phyloP scores from a whole-genome alignment of 2,797 vertebrate genomes.

The Syngnathus acus region DNA sequence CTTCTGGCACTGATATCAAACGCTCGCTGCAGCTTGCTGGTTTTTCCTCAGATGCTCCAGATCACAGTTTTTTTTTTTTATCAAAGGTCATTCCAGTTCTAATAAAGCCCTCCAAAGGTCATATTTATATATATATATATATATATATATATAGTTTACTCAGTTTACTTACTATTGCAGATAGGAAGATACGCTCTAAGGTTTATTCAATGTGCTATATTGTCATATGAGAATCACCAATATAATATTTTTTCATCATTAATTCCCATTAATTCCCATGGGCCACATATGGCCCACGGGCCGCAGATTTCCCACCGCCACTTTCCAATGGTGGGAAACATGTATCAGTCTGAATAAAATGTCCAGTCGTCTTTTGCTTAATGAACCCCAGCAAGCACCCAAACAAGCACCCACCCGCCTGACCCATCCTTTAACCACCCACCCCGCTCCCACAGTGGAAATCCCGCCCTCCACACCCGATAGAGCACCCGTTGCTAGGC shows the following conservation, averaged over 20 bases:
- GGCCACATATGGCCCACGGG: constrained; percentile 12
- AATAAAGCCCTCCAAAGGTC: neutral
- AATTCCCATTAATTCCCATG: neutral
- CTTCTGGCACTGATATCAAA: constrained; percentile 55
- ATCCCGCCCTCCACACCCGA: constrained; percentile 72
- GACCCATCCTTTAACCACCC: constrained; percentile 32
- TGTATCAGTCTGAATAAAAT: constrained; percentile 53
- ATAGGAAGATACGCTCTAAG: neutral
- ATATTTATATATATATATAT: neutral
- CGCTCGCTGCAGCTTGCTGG: constrained; percentile 7
- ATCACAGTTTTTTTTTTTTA: neutral
- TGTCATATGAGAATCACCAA: too few relatives aligned
- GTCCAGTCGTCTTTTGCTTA: constrained; percentile 56
- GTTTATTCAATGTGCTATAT: too few relatives aligned
- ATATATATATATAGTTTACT: neutral
- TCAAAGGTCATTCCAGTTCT: neutral
- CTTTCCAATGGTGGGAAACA: constrained; percentile 22
- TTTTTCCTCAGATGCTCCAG: neutral
- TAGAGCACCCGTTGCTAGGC: constrained; percentile 79
- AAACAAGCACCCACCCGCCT: constrained; percentile 10
- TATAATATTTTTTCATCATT: too few relatives aligned
- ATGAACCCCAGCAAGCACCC: constrained; percentile 13
- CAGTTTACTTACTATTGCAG: too few relatives aligned
- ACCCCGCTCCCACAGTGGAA: constrained; percentile 50
- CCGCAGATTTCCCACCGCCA: neutral